phyloP scores from a whole-genome alignment of 2,888 invertebrate species.

The Lepidochitona cinerea region DNA sequence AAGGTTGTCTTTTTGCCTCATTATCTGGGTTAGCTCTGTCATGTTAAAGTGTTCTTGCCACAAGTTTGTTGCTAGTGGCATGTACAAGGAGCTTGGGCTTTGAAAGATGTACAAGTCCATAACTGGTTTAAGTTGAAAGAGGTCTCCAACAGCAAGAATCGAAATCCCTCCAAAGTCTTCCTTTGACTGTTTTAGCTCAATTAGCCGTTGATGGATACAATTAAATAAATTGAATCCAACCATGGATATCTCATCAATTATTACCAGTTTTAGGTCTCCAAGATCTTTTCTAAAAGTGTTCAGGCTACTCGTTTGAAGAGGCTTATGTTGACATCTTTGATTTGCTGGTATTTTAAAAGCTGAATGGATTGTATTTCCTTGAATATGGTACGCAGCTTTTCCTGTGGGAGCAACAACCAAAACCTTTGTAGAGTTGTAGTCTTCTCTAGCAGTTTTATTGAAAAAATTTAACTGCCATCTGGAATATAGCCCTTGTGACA shows the following conservation, averaged over 20 bases:
- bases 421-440: not conserved
- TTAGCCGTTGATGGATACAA: too few species aligned
- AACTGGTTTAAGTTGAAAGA: slow-evolving; percentile 34
- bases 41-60: slow-evolving; percentile 32
- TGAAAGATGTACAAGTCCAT: slow-evolving; percentile 26
- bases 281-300: slow-evolving; percentile 20
- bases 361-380: slow-evolving; percentile 25
- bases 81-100: slow-evolving; percentile 14
- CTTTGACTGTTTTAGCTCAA: too few species aligned
- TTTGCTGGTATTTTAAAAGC: too few species aligned
- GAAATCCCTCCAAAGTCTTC: too few species aligned
- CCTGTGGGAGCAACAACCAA: not conserved
- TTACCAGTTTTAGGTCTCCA: slow-evolving; percentile 30
- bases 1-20: slow-evolving; percentile 34
- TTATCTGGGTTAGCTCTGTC: slow-evolving; percentile 34
- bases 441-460: slow-evolving; percentile 27
- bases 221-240: too few species aligned
- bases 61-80: slow-evolving; percentile 28
- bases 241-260: slow-evolving; percentile 35
- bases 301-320: slow-evolving; percentile 8
- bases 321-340: slow-evolving; percentile 14
- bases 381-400: slow-evolving; percentile 8
- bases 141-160: too few species aligned
- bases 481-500: slow-evolving; percentile 35
- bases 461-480: slow-evolving; percentile 25